Percentiles rank a stretch among this genome's conserved stretches.
phyloP scores from a whole-genome alignment of 92 coral and sea anemone genomes.

The Siderastrea siderea region DNA sequence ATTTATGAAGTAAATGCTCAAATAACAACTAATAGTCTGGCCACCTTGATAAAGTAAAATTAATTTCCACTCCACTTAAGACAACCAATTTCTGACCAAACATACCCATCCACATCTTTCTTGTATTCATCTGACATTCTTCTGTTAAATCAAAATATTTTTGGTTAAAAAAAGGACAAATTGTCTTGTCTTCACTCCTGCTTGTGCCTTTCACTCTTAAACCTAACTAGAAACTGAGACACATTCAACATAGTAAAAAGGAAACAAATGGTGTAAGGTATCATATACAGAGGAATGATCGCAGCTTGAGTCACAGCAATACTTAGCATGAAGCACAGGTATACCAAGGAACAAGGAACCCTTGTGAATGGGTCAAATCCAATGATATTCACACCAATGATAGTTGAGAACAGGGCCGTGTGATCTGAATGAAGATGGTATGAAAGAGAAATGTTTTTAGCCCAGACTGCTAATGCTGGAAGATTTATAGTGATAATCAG shows the following conservation, averaged over 20 bases:
- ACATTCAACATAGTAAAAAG: constrained; percentile 78
- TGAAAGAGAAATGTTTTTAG: constrained; percentile 58
- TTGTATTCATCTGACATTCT: too few relatives aligned
- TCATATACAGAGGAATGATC: constrained; percentile 71
- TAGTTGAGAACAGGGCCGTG: constrained; percentile 72
- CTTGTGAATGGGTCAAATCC: constrained; percentile 70
- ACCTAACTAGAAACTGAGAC: constrained; percentile 34
- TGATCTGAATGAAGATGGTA: constrained; percentile 73
- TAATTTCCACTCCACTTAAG: too few relatives aligned
- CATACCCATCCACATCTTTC: too few relatives aligned
- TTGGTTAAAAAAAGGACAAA: too few relatives aligned
- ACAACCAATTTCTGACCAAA: too few relatives aligned
- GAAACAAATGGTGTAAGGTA: constrained; percentile 77
- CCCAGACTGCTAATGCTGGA: constrained; percentile 85
- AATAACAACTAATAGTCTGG: too few relatives aligned
- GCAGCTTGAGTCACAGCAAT: constrained; percentile 84
- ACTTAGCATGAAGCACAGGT: constrained; percentile 79
- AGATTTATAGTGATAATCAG: constrained; percentile 54
- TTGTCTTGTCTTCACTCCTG: constrained; percentile 18
- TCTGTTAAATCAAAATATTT: too few relatives aligned
- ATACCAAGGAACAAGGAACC: constrained; percentile 81
- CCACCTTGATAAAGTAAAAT: too few relatives aligned
- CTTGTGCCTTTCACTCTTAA: constrained; percentile 31
- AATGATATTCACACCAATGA: constrained; percentile 73
- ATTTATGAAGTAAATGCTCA: too few relatives aligned